Percentiles rank a stretch among this genome's conserved stretches.
These are phyloP conservation scores for Luffia ferchaultella DNA, from an alignment of 2,888 invertebrate species.

Conservation along the genomic window DNA sequence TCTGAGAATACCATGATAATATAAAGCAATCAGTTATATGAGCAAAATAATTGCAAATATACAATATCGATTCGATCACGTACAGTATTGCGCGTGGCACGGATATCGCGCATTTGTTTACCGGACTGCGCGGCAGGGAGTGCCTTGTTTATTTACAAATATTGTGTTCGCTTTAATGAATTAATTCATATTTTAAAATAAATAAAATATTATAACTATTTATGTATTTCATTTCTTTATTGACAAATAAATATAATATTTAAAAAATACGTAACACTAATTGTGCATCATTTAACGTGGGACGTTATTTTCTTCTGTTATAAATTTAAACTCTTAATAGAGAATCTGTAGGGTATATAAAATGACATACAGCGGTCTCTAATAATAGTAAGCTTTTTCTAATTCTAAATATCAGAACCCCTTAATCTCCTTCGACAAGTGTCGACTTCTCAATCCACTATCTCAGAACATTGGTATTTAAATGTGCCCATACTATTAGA, in stretches of 20 bases:
- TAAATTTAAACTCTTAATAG: not conserved
- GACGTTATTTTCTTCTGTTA: not conserved
- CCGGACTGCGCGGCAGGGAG: conserved; percentile 23
- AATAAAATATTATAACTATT: not conserved
- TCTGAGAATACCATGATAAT: too few relatives aligned
- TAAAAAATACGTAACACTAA: not conserved
- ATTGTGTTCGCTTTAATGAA: not conserved
- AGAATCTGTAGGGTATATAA: not conserved
- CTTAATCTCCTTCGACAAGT: too few relatives aligned
- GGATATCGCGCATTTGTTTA: not conserved
- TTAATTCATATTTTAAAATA: too few relatives aligned
- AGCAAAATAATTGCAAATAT: too few relatives aligned
- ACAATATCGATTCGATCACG: not conserved
- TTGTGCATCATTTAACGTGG: not conserved
- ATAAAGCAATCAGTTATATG: too few relatives aligned
- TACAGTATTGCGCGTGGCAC: not conserved
- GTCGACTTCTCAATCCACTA: conserved; percentile 29
- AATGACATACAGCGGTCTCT: not conserved
- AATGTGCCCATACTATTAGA: conserved; percentile 43
- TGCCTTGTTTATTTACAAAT: conserved; percentile 28
- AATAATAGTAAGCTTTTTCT: not conserved
- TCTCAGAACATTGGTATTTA: conserved; percentile 36
- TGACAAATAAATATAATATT: not conserved
- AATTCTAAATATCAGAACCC: too few relatives aligned
- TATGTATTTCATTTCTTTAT: not conserved